Base-by-base conservation (phyloP, 2,113 vertebrate species). In the Spermophilus dauricus region DNA sequence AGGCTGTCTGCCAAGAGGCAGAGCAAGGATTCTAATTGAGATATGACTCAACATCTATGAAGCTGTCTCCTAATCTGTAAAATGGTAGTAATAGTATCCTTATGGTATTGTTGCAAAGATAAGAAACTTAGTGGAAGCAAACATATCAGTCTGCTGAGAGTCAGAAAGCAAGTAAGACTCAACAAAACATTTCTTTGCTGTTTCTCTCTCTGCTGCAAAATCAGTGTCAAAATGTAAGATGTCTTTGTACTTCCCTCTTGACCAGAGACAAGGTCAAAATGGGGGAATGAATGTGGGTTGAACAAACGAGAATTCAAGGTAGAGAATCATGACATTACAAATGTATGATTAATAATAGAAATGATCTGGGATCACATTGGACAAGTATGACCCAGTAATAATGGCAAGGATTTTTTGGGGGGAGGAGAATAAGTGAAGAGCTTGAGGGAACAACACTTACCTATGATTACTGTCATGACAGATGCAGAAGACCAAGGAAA, bases 1-100 rank as follows among this genome's bases (percentile, higher is more conserved):
- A 53, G 51, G 51, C 51, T 53, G 51, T 53, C 51, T 53, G 51
- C 13, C 39, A 69, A 85, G 76, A 92, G 81, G 58, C 63, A 92
- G 87, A 96, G 56, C 17, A 95, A 56, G 75, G 32, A 86, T 93
- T 97, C 75, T 95, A 89, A 91, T 93, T 77, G 89, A 91, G 37
- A 53, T 26, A 34, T 82, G 65, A 81, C 26, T 86, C 80, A 73
- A 91, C 16, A 76, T 72, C 69, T 80, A 70, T 11, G 10, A 93
- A 56, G 67, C 61, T 65, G 3, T 94, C n/a, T 94, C 30, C 45
- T 1, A 75, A 67, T 73, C 65, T 92, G 24, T 94, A 78, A 86
- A 93, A 92, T 80, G 89, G 32, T 20, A 91, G 63, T 85, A 34
- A 67, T 76, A 51, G 45, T 86, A 53, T 37, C 45, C 8, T 78